Conservation (phyloP, 2,113 vertebrate species). For the Thryonomys swinderianus region DNA sequence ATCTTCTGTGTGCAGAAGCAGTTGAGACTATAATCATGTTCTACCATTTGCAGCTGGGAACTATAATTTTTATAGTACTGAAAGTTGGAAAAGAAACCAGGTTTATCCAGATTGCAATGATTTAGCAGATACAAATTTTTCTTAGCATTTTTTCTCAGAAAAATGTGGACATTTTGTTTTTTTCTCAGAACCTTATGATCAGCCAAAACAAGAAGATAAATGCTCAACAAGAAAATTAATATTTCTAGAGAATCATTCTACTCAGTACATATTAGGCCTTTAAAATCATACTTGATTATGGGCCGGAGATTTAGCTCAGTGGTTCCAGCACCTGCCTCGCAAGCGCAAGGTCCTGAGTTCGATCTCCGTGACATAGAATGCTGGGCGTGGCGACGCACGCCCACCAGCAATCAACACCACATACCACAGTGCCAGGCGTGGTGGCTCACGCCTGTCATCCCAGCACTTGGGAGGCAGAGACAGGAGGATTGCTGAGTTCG, state of each 20-base stretch:
- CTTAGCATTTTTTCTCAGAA: neutral
- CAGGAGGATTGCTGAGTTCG: too few relatives aligned
- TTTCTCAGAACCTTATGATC: neutral
- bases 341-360: too few relatives aligned
- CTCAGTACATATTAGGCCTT: neutral
- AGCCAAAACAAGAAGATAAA: neutral
- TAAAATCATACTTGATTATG: too few relatives aligned
- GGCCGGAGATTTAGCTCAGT: too few relatives aligned
- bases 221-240: neutral
- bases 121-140: neutral
- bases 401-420: too few relatives aligned
- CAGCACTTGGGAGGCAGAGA: too few relatives aligned
- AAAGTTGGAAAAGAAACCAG: neutral
- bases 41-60: neutral
- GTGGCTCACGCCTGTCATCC: too few relatives aligned
- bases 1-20: neutral
- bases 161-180: neutral
- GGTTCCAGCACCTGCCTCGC: too few relatives aligned
- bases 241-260: neutral
- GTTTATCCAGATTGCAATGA: neutral
- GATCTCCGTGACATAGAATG: too few relatives aligned
- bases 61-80: neutral
- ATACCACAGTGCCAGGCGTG: too few relatives aligned
- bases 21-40: neutral
- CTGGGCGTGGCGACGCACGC: too few relatives aligned